phyloP scores from a whole-genome alignment of 2,113 vertebrate species.

The Tragelaphus scriptus region DNA sequence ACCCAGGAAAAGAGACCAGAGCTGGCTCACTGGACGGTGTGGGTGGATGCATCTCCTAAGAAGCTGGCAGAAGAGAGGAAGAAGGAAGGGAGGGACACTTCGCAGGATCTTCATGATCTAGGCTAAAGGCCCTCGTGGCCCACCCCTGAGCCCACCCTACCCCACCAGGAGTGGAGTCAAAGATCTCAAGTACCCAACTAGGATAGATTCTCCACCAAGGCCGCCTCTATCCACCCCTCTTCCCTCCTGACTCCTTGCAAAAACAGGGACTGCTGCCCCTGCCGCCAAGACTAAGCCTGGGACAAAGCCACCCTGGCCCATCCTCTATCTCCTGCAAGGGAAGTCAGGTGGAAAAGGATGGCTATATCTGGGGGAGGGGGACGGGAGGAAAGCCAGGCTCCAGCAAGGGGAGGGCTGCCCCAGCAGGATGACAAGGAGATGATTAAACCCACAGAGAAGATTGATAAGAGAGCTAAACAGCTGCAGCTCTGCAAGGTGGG shows the following conservation, averaged over 20 bases:
- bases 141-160: neutral
- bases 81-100: neutral
- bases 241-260: neutral
- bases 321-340: neutral
- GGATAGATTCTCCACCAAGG: neutral
- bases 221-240: neutral
- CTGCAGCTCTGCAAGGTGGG: conserved; percentile 72
- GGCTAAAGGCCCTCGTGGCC: neutral
- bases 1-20: conserved; percentile 27
- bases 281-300: neutral
- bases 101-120: neutral
- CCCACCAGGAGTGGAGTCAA: neutral
- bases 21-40: neutral
- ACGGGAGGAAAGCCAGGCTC: conserved; percentile 19
- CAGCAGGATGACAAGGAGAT: conserved; percentile 72
- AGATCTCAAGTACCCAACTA: neutral
- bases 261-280: neutral
- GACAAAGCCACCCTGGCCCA: neutral
- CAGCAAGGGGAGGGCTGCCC: conserved; percentile 63
- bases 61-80: neutral
- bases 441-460: conserved; percentile 76
- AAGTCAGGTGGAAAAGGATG: neutral
- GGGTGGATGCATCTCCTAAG: neutral
- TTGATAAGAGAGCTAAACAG: conserved; percentile 71
- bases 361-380: conserved; percentile 15